Conservation (phyloP, 1,140 invertebrate species). For the Heliconius hewitsoni region DNA sequence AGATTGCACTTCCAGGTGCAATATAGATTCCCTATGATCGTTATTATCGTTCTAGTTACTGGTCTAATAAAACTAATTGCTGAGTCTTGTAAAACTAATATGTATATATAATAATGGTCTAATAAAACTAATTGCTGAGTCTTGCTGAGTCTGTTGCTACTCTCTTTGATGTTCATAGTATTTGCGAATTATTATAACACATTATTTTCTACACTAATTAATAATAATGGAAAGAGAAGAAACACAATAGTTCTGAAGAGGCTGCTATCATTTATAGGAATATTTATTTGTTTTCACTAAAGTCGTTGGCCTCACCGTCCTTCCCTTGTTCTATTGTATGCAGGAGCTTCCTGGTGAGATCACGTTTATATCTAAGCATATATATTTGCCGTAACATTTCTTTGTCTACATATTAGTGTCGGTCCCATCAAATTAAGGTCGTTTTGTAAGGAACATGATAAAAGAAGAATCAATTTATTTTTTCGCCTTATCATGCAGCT, state of each 20-base stretch:
- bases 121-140: neutral
- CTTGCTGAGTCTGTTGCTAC: too few species aligned
- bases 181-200: neutral
- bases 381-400: conserved; percentile 38
- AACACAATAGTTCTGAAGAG: neutral
- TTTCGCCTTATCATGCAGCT: conserved; percentile 71
- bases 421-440: conserved; percentile 56
- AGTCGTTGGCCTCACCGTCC: conserved; percentile 64
- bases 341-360: conserved; percentile 65
- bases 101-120: too few species aligned
- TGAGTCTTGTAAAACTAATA: neutral
- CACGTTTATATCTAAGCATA: conserved; percentile 64
- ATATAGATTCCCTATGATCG: conserved; percentile 41
- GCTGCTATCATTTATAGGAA: conserved; percentile 36
- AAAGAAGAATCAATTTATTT: conserved; percentile 69
- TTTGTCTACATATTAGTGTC: conserved; percentile 48
- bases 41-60: conserved; percentile 13
- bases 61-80: conserved; percentile 1
- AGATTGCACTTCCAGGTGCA: conserved; percentile 68
- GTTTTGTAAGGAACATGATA: conserved; percentile 50
- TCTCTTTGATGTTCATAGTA: neutral
- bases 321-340: conserved; percentile 63
- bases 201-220: neutral
- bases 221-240: neutral
- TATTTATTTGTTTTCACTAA: conserved; percentile 55